Conservation (phyloP, 2,888 invertebrate species). For the Bombylius major region DNA sequence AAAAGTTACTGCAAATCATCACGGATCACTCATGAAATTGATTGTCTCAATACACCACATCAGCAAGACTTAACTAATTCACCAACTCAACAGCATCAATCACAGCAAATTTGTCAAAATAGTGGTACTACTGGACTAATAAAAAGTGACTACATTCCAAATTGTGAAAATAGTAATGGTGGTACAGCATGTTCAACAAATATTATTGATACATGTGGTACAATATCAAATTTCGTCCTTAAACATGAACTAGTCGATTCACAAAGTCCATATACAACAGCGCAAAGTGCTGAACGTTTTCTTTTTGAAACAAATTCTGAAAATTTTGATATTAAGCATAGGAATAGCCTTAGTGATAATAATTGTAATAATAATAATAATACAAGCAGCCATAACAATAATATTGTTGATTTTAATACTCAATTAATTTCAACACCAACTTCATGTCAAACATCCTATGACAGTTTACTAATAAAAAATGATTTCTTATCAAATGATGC, state of each 20-base stretch:
- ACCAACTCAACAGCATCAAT: constrained; percentile 1
- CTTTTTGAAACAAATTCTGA: constrained; percentile 32
- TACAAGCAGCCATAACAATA: constrained; percentile 23
- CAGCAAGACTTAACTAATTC: constrained; percentile 21
- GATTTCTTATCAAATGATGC: constrained; percentile 23
- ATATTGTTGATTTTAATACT: constrained; percentile 15
- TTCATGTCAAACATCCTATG: constrained; percentile 13
- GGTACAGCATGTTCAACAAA: constrained; percentile 13
- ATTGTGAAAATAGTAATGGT: constrained; percentile 15
- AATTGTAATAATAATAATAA: constrained; percentile 14
- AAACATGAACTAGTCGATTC: constrained; percentile 35
- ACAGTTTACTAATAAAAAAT: constrained; percentile 31
- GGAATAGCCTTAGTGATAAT: constrained; percentile 20
- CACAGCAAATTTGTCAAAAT: background rate
- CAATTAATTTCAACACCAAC: constrained; percentile 11
- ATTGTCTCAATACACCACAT: constrained; percentile 31
- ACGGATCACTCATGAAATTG: constrained; percentile 31
- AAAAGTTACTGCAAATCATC: constrained; percentile 36
- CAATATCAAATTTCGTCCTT: constrained; percentile 26
- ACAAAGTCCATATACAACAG: constrained; percentile 35
- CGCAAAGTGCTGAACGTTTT: constrained; percentile 35
- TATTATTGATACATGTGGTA: background rate
- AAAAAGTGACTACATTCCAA: constrained; percentile 29
- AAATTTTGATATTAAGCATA: constrained; percentile 32
- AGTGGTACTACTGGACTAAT: background rate